Base-by-base conservation (phyloP, 2,888 invertebrate genomes). In the Drosophila kuntzei region DNA sequence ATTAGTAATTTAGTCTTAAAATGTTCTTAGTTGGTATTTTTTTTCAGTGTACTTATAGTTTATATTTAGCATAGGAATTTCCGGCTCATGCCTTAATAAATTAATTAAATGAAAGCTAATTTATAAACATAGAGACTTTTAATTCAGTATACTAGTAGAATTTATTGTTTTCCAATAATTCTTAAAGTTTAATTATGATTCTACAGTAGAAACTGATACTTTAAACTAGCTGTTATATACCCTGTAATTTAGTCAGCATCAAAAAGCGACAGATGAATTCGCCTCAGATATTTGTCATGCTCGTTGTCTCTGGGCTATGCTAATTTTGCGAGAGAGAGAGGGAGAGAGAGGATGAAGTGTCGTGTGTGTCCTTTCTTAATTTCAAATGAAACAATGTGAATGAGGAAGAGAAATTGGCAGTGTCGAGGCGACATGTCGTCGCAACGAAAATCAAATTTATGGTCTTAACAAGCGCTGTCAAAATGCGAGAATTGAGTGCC, bases 401-500 rank as follows among this genome's bases (percentile, higher is more conserved):
- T 34, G 27, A 39, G 57, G 41, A 12, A 34, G 27, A 79, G 70
- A 73, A 77, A 71, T 73, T 65, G 63, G 75, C 70, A 67, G 57
- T 60, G 76, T 60, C 67, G 60, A 51, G 29, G 20, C 47, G 47
- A 65, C 63, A 76, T 78, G 79, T 71, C 71, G 77, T 59, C 74
- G 71, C 62, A 72, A 72, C 71, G 80, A 79, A 77, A 88, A 87
- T 82, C 71, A 84, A 84, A 88, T 88, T 88, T 89, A 88, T 88
- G 78, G 84, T 71, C 75, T 73, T 76, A 82, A 78, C 82, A 88
- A 71, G 82, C 75, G 79, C 80, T 86, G 88, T 83, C 87, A 88
- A 83, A 88, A 84, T 88, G 84, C 65, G 82, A 89, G 87, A 88
- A 89, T 88, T 85, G 88, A 87, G 89, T 88, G 80, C 79, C 79